Base-by-base conservation (phyloP, 2,113 vertebrate genomes). In the Phyllostomus discolor region DNA sequence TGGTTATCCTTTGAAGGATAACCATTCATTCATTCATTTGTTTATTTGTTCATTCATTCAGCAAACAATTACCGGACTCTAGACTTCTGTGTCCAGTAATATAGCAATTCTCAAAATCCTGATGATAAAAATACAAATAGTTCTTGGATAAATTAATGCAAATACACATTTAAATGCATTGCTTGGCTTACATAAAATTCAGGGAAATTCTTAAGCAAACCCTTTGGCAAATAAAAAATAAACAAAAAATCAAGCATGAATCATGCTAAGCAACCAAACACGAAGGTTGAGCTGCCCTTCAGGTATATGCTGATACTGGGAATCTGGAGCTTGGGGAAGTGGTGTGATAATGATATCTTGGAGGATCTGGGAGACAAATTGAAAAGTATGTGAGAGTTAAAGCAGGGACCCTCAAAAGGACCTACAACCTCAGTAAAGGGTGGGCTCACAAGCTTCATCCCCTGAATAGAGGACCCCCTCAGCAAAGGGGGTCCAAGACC, bases 91-190 rank as follows among this genome's bases (percentile, higher is more conserved):
- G 81, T 48, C 35, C 12, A 90, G 76, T 88, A 84, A 67, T 59
- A 46, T 31, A 54, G 62, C 31, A 78, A 48, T 76, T 96, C 41
- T 83, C 41, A 66, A 96, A 91, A 73, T 85, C 5, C 59, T 73
- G 46, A 72, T 79, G 22, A 67, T 78, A 92, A 95, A 92, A 89
- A 88, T 64, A 94, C 7, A 79, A 94, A 66, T 24, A 59, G 57
- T 72, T 69, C 12, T 22, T 89, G 43, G 79, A 62, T 91, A 93
- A 70, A 80, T 87, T 54, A 64, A 85, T 79, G 88, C 31, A 80
- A 87, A 76, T 95, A 43, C 10, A 59, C 31, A 91, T 86, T 62
- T 66, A 95, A 91, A 75, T 41, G 20, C 14, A 54, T 5, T 87
- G 8, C 38, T 93, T 76, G 66, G 17, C 57, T 95, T 41, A 87